Base-by-base conservation (phyloP, 2,888 invertebrate genomes). In the Keiferia lycopersicella region DNA sequence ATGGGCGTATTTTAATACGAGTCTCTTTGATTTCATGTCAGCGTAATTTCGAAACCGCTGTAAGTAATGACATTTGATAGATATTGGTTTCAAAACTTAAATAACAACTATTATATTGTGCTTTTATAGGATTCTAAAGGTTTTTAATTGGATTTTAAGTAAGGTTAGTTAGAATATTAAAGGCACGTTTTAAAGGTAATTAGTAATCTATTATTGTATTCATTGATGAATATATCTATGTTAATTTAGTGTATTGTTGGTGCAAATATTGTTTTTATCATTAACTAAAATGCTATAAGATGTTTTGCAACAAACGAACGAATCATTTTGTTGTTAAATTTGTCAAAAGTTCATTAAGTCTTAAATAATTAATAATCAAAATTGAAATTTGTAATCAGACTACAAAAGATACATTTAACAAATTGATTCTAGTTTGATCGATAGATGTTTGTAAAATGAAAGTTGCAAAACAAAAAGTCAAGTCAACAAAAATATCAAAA, bases 11-110 rank as follows among this genome's bases (percentile, higher is more conserved):
- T 26, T 16, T 34, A 56, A 16, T 34, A 34, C 56, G 8, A n/a
- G 10, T 56, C 56, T 56, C 56, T 7, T 56, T 30, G 12, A 34
- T 34, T 56, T 53, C 51, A 26, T n/a, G n/a, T 69, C 64, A 59
- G 67, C 53, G 50, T 41, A 64, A 71, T 70, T 68, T 68, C 67
- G 65, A 66, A 69, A 70, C 67, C 59, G n/a, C 53, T 34, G 34
- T 34, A 45, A n/a, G 16, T 70, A 69, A 73, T 70, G 67, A 71
- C 65, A 65, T 68, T 68, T 67, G 67, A 70, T 71, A 69, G 65
- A 63, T 62, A 61, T 68, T 60, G 61, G 65, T 66, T 71, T 65
- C 63, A 69, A 66, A 39, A 48, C 18, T 61, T 63, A 12, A 61
- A 20, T 26, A 11, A 53, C 11, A 30, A 34, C 34, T 16, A 56